Conservation (phyloP, 2,888 invertebrate genomes). For the Brachycybe producta region DNA sequence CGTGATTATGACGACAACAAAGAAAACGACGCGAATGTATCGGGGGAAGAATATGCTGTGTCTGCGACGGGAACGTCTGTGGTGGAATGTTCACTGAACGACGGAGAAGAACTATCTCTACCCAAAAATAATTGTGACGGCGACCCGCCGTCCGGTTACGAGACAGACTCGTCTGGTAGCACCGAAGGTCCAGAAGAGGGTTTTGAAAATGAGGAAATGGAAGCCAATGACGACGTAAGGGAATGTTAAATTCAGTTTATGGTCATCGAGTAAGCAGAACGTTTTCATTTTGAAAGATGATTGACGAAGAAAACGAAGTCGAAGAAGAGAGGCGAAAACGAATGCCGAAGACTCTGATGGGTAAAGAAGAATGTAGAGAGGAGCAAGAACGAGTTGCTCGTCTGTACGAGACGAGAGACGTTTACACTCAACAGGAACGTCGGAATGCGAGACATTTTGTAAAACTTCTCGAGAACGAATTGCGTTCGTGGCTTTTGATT, state of each 20-base stretch:
- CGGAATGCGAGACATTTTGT: constrained; percentile 76
- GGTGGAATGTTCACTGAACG: too few species aligned
- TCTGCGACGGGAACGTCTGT: too few species aligned
- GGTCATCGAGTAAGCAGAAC: neutral
- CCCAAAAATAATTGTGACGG: constrained; percentile 19
- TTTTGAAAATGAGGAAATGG: constrained; percentile 55
- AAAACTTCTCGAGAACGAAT: constrained; percentile 55
- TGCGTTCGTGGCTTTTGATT: constrained; percentile 60
- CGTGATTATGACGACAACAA: too few species aligned
- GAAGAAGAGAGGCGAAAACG: constrained; percentile 21
- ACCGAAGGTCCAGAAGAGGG: constrained; percentile 57
- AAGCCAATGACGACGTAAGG: constrained; percentile 37
- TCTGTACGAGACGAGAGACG: constrained; percentile 22
- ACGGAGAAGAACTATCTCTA: too few species aligned
- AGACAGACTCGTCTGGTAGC: constrained; percentile 40
- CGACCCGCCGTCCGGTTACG: constrained; percentile 22
- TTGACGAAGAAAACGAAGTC: constrained; percentile 5
- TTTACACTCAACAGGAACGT: constrained; percentile 44
- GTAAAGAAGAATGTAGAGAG: constrained; percentile 21
- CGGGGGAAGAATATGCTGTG: constrained; percentile 2
- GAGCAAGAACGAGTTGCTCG: constrained; percentile 24
- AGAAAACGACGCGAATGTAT: constrained; percentile 2
- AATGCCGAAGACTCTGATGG: constrained; percentile 22
- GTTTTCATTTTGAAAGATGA: neutral
- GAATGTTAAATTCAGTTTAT: neutral